Evolutionary conservation across 2,113 vertebrate species (phyloP).

Genomic region (Columba livia): DNA sequence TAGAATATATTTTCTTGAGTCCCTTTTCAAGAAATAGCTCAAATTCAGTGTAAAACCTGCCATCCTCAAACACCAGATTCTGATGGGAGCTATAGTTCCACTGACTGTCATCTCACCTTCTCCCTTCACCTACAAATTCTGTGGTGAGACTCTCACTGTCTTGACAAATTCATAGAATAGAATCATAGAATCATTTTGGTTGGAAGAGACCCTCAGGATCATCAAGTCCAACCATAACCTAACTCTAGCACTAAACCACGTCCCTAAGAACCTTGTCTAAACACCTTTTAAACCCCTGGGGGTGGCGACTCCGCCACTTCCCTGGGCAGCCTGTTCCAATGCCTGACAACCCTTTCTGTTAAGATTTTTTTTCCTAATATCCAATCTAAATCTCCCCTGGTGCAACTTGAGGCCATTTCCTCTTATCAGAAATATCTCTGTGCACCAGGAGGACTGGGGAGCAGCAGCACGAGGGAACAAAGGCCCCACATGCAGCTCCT

Average conservation of each 20-base stretch:
- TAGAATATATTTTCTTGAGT: not conserved
- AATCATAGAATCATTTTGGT: too few species aligned
- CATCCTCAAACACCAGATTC: not conserved
- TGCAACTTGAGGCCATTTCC: too few species aligned
- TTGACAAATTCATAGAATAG: not conserved
- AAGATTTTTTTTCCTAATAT: too few species aligned
- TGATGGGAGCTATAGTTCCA: not conserved
- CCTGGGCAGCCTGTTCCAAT: too few species aligned
- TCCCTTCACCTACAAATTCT: not conserved
- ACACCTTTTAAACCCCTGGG: too few species aligned
- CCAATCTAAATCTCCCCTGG: too few species aligned
- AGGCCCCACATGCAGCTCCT: fast-evolving
- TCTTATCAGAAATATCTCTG: not conserved
- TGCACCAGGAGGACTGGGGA: not conserved
- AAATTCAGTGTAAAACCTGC: not conserved
- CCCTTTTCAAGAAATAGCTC: not conserved
- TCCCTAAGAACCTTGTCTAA: too few species aligned
- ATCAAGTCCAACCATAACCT: too few species aligned
- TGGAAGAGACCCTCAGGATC: too few species aligned
- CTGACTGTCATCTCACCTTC: not conserved
- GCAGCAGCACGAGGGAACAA: not conserved
- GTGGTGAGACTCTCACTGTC: not conserved
- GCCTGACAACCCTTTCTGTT: too few species aligned
- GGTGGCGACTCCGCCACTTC: too few species aligned
- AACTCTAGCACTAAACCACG: too few species aligned